Evolutionary conservation across 2,888 invertebrate species (phyloP).

Genomic region (Pristionchus fissidentatus): DNA sequence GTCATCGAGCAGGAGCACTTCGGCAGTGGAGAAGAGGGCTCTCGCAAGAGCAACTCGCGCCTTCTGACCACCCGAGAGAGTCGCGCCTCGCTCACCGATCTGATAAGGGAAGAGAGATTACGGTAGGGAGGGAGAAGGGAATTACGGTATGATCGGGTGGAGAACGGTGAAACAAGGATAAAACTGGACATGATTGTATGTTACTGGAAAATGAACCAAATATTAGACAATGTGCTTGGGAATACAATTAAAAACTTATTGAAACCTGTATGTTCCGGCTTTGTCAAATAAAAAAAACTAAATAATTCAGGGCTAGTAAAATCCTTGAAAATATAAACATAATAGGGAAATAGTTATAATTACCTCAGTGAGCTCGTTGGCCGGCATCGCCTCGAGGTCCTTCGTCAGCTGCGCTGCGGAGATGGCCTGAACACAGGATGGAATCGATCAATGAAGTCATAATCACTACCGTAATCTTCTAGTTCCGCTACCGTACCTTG

Average conservation of each 20-base stretch:
- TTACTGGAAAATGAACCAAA: too few relatives aligned
- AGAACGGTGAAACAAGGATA: not conserved
- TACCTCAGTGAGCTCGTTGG: constrained; percentile 81
- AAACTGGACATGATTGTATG: too few relatives aligned
- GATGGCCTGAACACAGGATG: constrained; percentile 52
- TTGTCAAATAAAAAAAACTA: not conserved
- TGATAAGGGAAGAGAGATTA: too few relatives aligned
- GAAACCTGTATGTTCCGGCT: not conserved
- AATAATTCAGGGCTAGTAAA: not conserved
- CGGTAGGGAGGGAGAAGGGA: too few relatives aligned
- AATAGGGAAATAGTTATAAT: not conserved
- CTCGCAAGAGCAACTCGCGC: constrained; percentile 80
- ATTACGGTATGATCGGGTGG: not conserved
- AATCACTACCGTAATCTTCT: too few relatives aligned
- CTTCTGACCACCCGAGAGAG: constrained; percentile 80
- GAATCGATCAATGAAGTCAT: not conserved
- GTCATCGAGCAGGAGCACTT: constrained; percentile 81
- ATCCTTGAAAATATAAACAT: too few relatives aligned
- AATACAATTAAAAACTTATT: not conserved
- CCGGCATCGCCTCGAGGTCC: constrained; percentile 80
- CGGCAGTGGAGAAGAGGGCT: constrained; percentile 78
- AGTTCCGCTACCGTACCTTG: too few relatives aligned
- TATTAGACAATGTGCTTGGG: too few relatives aligned
- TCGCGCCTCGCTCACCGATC: constrained; percentile 79
- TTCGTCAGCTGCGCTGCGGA: constrained; percentile 77